Conservation (phyloP, 2,113 vertebrate genomes). For the Ammospiza caudacuta region DNA sequence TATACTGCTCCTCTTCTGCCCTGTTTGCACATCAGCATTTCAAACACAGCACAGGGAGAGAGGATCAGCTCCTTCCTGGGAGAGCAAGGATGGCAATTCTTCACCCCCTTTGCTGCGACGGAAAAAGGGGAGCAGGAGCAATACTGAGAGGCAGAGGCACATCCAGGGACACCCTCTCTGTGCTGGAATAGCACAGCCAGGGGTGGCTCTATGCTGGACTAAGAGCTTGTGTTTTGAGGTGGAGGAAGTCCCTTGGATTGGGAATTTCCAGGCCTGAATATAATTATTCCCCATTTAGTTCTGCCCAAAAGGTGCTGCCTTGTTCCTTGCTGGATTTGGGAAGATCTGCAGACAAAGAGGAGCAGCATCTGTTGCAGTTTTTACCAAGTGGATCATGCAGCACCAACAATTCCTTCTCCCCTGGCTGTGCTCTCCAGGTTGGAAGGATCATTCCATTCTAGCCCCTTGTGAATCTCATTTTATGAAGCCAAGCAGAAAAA, state of each 20-base stretch:
- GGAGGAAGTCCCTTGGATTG: not conserved
- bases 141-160: not conserved
- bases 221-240: not conserved
- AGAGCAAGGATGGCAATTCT: not conserved
- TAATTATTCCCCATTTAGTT: not conserved
- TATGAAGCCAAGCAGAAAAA: not conserved
- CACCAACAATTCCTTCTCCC: not conserved
- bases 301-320: not conserved
- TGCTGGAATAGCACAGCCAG: not conserved
- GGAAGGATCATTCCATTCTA: not conserved
- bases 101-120: not conserved
- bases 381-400: not conserved
- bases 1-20: not conserved
- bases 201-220: fast-evolving
- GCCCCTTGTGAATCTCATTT: not conserved
- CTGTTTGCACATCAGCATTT: not conserved
- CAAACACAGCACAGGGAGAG: not conserved
- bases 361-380: not conserved
- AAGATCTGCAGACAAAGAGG: not conserved
- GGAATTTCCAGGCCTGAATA: not conserved
- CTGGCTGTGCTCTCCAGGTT: not conserved
- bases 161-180: too few relatives aligned
- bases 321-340: not conserved
- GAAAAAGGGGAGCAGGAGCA: not conserved
- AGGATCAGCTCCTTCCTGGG: not conserved